Evolutionary conservation across 2,113 vertebrate genomes (phyloP).

Genomic region (Prionailurus bengalensis): DNA sequence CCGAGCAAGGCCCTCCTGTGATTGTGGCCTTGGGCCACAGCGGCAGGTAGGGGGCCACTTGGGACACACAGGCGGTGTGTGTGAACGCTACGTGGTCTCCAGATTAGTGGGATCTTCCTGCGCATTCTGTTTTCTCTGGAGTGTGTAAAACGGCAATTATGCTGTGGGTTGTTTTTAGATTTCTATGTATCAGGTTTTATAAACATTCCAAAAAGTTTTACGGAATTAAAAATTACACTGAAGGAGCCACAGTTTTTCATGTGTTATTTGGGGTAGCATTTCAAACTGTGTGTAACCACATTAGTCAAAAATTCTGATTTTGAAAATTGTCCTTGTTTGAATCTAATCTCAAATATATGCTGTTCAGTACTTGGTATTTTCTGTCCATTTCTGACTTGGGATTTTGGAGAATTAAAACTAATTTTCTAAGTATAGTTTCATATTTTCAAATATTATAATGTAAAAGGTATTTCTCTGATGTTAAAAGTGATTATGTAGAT

Average conservation of each 20-base stretch:
- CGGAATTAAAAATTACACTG: neutral
- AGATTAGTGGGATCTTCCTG: neutral
- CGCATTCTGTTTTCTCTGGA: neutral
- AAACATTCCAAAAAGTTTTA: slow-evolving; percentile 7
- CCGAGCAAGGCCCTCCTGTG: neutral
- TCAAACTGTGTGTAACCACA: neutral
- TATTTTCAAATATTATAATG: slow-evolving; percentile 54
- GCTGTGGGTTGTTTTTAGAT: slow-evolving; percentile 28
- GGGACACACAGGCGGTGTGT: neutral
- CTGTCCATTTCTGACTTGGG: neutral
- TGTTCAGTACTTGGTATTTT: neutral
- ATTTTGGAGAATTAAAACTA: slow-evolving; percentile 51
- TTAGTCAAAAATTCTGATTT: neutral
- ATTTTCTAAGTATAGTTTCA: slow-evolving; percentile 24
- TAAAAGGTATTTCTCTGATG: neutral
- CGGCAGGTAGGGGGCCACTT: neutral
- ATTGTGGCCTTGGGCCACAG: neutral
- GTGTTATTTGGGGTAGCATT: slow-evolving; percentile 39
- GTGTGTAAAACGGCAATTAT: neutral
- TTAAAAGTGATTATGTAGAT: slow-evolving; percentile 7
- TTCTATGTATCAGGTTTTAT: slow-evolving; percentile 13
- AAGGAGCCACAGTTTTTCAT: neutral
- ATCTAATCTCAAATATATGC: slow-evolving; percentile 6
- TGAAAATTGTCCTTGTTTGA: neutral
- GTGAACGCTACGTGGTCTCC: neutral